A percentile compares a stretch with the other conserved stretches of the same genome.
Conservation (phyloP, 2,113 vertebrate genomes). For the Formicarius rufipectus region DNA sequence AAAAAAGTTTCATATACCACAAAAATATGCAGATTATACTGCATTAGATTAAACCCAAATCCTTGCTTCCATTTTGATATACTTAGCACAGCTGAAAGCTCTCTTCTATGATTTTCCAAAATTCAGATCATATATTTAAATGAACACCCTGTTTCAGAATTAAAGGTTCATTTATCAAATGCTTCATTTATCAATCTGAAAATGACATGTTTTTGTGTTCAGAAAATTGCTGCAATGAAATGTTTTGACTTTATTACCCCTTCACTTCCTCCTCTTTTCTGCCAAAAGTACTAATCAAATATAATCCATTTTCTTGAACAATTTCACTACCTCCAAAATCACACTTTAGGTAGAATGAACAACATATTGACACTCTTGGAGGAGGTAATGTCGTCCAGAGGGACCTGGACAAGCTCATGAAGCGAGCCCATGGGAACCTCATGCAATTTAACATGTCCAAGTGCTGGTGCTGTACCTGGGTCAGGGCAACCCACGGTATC, state of each 20-base stretch:
- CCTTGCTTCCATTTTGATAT: neutral
- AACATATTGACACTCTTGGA: neutral
- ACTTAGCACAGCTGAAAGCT: neutral
- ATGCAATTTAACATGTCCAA: neutral
- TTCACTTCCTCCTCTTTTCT: neutral
- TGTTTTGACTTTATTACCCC: conserved; percentile 30
- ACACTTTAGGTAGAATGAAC: neutral
- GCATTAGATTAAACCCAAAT: neutral
- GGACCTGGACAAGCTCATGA: neutral
- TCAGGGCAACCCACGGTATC: neutral
- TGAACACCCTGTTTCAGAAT: neutral
- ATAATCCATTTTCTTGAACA: neutral
- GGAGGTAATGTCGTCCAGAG: neutral
- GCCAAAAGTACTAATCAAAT: conserved; percentile 6
- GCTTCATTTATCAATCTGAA: conserved; percentile 2
- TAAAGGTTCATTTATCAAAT: conserved; percentile 8
- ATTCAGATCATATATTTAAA: neutral
- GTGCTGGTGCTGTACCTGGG: neutral
- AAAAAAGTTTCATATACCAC: neutral
- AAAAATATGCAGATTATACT: neutral
- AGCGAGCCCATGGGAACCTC: neutral
- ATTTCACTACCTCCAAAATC: neutral
- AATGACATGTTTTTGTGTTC: conserved; percentile 16
- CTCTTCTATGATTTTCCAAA: neutral
- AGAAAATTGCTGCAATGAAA: neutral